Evolutionary conservation across 2,888 invertebrate species (phyloP), one percentile per base, ranked within the genome.

Genomic region (Xanthia icteritia): DNA sequence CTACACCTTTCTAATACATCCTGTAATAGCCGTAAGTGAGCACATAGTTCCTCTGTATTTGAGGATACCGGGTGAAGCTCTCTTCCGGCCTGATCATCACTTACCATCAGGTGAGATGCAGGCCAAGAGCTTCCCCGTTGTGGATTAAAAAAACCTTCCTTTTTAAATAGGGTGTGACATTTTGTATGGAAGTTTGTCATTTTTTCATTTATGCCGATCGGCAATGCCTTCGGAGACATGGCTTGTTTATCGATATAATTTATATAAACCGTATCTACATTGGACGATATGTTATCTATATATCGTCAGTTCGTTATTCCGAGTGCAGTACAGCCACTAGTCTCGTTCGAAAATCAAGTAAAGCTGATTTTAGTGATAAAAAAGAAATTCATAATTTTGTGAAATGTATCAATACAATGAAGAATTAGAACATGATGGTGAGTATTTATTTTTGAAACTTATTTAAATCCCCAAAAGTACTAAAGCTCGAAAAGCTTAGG

Each of bases 281-380:
- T 65, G 27, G 39, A 17, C 11, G 31, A 56, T 58, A 27, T 76
- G 66, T 83, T 81, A 82, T 83, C 72, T 66, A 45, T 58, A 83
- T 20, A 67, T 77, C 66, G 39, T 31, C n/a, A 61, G 48, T 51
- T 11, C 2, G 20, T 31, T 65, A 36, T 17, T 20, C 27, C 13
- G 17, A 15, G 45, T 70, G 67, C 73, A 83, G 79, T 78, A 67
- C 23, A 63, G 15, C 54, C 58, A 17, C 15, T 63, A 13, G 20
- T 27, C 0, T 45, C 48, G 31, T 36, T 39, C 48, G 23, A 20
- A 51, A 66, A 61, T 42, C 42, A 61, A 15, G 48, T 48, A 31
- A 13, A 39, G 27, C 13, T 51, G 51, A 51, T 51, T 51, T 20
- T 8, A 20, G 73, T 73, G 61, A 73, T 65, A 61, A 36, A 36